Base-by-base conservation (phyloP, 2,888 invertebrate species). In the Pomacea canaliculata region DNA sequence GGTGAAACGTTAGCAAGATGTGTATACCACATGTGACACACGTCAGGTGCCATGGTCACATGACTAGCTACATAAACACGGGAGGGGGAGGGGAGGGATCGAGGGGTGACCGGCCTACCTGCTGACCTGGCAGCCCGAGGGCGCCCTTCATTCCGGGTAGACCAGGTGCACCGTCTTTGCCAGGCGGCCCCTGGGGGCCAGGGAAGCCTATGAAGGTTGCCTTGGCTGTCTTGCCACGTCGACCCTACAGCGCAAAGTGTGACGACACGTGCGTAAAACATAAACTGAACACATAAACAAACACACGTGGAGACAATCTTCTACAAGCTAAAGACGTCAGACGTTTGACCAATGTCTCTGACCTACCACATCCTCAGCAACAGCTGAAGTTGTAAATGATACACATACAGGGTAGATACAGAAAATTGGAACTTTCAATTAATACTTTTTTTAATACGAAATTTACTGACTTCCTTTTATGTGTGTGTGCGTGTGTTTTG, bases 141-240 rank as follows among this genome's bases (percentile, higher is more conserved):
- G 91, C 91, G 82, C 93, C 93, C 91, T 86, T 92, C 91, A 83
- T 92, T 48, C 87, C 87, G 68, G 81, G 78, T 48, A 82, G 84
- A 49, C 89, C 84, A 37, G 74, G 80, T 71, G 82, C 82, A 80
- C 89, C 87, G 79, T 84, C 76, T 68, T 93, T 92, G 79, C 94
- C 94, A 68, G 93, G 93, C 78, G 93, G 93, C 79, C 95, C 95
- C 86, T 93, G 93, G 92, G 92, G 87, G 93, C 91, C 92, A 16
- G 82, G 82, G 66, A 83, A 80, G 62, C 84, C 84, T 63, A 79
- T 79, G 66, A 78, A 78, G n/a, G 82, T 82, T 10, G 79, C 70
- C 71, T 80, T 79, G 18, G 82, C 83, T 70, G 77, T 77, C 63
- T 78, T 76, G n/a, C 83, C 83, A 48, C 83, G 76, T 37, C 80